phyloP scores from a whole-genome alignment of 2,888 invertebrate genomes.

The Drosophila bunnanda region DNA sequence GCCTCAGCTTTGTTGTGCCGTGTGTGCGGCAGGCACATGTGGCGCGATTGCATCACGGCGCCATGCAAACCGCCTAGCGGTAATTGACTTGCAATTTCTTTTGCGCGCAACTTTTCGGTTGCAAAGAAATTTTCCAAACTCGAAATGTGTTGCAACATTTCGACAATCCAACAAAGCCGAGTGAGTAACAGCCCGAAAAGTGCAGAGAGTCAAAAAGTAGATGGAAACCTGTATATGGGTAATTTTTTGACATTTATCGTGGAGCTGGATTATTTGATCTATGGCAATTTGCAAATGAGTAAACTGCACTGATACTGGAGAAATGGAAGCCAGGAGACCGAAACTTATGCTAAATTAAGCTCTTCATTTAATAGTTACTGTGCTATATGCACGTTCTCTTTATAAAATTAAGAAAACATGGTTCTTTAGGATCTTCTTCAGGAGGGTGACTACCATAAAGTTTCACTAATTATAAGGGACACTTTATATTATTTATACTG shows the following conservation, averaged over 20 bases:
- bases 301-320: not conserved
- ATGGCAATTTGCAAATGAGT: slow-evolving; percentile 10
- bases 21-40: slow-evolving; percentile 67
- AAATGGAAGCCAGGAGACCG: not conserved
- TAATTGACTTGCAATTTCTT: slow-evolving; percentile 81
- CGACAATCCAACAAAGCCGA: slow-evolving; percentile 40
- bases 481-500: not conserved
- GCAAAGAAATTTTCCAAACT: slow-evolving; percentile 72
- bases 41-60: slow-evolving; percentile 76
- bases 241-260: slow-evolving; percentile 61
- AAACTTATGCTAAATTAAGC: not conserved
- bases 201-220: slow-evolving; percentile 11
- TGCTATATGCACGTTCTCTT: not conserved
- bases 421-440: not conserved
- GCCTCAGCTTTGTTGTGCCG: slow-evolving; percentile 3
- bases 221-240: slow-evolving; percentile 19
- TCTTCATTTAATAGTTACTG: not conserved
- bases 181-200: slow-evolving; percentile 22
- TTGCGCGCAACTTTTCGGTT: slow-evolving; percentile 73
- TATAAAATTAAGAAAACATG: not conserved
- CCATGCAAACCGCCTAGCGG: slow-evolving; percentile 74
- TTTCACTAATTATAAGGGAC: not conserved
- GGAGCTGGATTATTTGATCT: slow-evolving; percentile 24
- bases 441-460: not conserved
- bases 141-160: slow-evolving; percentile 48